phyloP scores from a whole-genome alignment of 2,113 vertebrate species.

The Diglossa brunneiventris region DNA sequence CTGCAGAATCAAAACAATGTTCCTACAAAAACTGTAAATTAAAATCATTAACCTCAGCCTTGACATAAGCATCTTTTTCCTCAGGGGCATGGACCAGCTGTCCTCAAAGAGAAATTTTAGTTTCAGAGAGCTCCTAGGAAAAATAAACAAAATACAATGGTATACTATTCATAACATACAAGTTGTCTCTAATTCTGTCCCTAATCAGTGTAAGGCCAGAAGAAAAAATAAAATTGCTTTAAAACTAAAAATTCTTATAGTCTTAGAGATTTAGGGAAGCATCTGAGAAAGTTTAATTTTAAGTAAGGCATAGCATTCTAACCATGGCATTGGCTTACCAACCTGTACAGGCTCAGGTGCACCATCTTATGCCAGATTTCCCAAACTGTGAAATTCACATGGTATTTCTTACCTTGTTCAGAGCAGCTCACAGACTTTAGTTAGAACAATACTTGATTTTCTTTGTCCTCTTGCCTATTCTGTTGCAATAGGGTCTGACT shows the following conservation, averaged over 20 bases:
- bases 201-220: not conserved
- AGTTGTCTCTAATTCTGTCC: not conserved
- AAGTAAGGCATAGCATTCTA: not conserved
- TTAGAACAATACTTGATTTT: not conserved
- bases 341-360: not conserved
- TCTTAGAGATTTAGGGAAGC: not conserved
- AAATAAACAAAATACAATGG: not conserved
- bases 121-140: not conserved
- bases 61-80: slow-evolving; percentile 14
- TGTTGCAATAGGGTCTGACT: not conserved
- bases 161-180: not conserved
- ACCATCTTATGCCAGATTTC: not conserved
- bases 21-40: slow-evolving; percentile 13
- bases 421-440: not conserved
- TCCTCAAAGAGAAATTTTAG: not conserved
- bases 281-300: not conserved
- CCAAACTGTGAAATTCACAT: not conserved
- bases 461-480: not conserved
- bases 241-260: not conserved
- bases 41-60: slow-evolving; percentile 25
- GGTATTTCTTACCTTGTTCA: not conserved
- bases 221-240: not conserved
- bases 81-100: not conserved
- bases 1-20: not conserved
- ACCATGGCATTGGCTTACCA: not conserved